Base-by-base conservation (phyloP, 2,888 invertebrate genomes). In the Lasioglossum morio region DNA sequence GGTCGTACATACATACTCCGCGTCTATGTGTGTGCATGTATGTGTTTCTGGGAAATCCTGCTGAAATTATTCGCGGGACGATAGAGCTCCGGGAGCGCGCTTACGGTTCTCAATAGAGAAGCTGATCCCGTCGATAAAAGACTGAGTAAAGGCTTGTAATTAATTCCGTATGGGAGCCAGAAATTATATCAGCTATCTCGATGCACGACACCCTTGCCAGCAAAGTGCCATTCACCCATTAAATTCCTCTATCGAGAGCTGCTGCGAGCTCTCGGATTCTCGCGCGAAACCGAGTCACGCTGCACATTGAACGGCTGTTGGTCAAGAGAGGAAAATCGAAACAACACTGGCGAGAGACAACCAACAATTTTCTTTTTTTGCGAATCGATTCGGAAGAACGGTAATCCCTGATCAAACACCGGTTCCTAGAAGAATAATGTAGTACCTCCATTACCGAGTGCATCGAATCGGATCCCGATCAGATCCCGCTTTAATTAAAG, bases 61-160 rank as follows among this genome's bases (percentile, higher is more conserved):
- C 79, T 82, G 81, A 77, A 88, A 88, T 89, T 87, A 89, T 87
- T 75, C 85, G 74, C 48, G 30, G 76, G 79, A 77, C 79, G 34
- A 43, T 77, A 46, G 23, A 70, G 86, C 74, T 84, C 79, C 63
- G 70, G 16, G 53, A 3, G n/a, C n/a, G 57, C 37, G 34, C 69
- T 27, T 57, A 48, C 46, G 37, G 40, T n/a, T 19, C 70, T 46
- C 70, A 3, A 43, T 63, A n/a, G 69, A n/a, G 40, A 30, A 73
- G 46, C 81, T 70, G 40, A 43, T 23, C n/a, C 1, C 8, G 4
- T 16, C 73, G 8, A 30, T 57, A 63, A 82, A 73, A 79, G 63
- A 30, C 48, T 27, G 34, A 19, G 14, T 76, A 69, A 69, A 30
- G 10, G 43, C 2, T 27, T 53, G 37, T 73, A 69, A 84, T 81